These are phyloP conservation scores for Hyppa rectilinea DNA, from an alignment of 2,888 invertebrate genomes.

Conservation along the genomic window DNA sequence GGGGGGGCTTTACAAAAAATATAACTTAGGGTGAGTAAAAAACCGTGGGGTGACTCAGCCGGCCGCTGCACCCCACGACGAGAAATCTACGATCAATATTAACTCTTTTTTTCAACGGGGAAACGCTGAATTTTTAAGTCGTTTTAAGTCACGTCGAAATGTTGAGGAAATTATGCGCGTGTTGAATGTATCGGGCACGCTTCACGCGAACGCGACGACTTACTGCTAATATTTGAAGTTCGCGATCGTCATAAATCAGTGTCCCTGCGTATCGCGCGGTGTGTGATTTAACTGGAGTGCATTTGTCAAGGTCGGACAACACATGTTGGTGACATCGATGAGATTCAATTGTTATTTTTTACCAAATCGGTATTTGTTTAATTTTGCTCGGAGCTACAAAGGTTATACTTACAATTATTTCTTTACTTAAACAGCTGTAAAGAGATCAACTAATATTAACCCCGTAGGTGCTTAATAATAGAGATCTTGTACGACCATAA, in stretches of 20 bases:
- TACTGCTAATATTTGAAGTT: slow-evolving; percentile 73
- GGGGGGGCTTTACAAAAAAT: slow-evolving; percentile 89
- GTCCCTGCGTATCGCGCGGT: slow-evolving; percentile 52
- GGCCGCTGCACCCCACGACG: slow-evolving; percentile 91
- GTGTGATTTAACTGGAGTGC: slow-evolving; percentile 71
- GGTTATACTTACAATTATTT: background rate
- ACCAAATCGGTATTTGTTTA: slow-evolving; percentile 36
- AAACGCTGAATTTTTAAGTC: slow-evolving; percentile 89
- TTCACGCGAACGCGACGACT: slow-evolving; percentile 43
- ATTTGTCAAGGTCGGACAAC: slow-evolving; percentile 85
- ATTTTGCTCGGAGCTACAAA: background rate
- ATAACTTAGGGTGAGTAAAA: slow-evolving; percentile 91
- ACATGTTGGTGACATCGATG: slow-evolving; percentile 80
- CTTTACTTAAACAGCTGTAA: background rate
- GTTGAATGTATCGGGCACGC: slow-evolving; percentile 72
- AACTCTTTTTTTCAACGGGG: slow-evolving; percentile 90
- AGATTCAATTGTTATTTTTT: slow-evolving; percentile 47
- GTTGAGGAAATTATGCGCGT: slow-evolving; percentile 72
- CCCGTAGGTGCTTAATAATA: background rate
- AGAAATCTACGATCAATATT: slow-evolving; percentile 91
- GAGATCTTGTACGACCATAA: background rate
- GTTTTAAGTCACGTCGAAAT: slow-evolving; percentile 79
- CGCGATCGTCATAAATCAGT: slow-evolving; percentile 76
- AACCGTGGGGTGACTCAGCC: slow-evolving; percentile 91
- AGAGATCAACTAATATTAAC: background rate